Conservation (phyloP, 2,888 invertebrate genomes). For the Antheraea yamamai region DNA sequence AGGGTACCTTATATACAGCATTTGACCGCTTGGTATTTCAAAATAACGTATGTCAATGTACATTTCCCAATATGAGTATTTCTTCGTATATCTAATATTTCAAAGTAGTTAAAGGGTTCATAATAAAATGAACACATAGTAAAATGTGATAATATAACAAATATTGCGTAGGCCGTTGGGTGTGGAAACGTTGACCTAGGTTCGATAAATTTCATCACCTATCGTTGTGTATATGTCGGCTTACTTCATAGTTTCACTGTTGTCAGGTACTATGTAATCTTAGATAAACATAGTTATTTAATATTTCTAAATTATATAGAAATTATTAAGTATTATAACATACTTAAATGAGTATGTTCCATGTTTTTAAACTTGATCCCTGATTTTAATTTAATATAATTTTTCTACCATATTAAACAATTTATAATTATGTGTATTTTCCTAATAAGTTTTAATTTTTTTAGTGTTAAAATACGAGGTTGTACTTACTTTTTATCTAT, state of each 20-base stretch:
- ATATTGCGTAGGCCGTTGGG: conserved; percentile 14
- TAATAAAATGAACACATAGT: conserved; percentile 15
- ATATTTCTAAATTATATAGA: background rate
- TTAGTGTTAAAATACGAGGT: no score
- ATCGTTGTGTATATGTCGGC: conserved; percentile 25
- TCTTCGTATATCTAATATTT: conserved; percentile 11
- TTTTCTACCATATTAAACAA: no score
- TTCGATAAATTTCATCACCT: conserved; percentile 31
- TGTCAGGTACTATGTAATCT: conserved; percentile 1
- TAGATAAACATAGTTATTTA: conserved; percentile 1
- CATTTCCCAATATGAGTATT: conserved; percentile 8
- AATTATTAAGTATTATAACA: background rate
- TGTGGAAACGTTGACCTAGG: conserved; percentile 34
- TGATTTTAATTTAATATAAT: background rate
- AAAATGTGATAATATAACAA: conserved; percentile 18
- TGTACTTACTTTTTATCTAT: no score
- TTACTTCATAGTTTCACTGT: conserved; percentile 25
- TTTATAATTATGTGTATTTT: no score
- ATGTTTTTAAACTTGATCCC: background rate
- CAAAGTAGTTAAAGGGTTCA: conserved; percentile 8
- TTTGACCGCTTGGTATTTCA: background rate
- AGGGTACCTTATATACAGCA: background rate
- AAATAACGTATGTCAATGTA: conserved; percentile 1
- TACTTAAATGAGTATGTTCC: background rate
- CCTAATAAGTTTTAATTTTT: no score